phyloP scores from a whole-genome alignment of 2,113 vertebrate genomes.

The Pungitius pungitius region DNA sequence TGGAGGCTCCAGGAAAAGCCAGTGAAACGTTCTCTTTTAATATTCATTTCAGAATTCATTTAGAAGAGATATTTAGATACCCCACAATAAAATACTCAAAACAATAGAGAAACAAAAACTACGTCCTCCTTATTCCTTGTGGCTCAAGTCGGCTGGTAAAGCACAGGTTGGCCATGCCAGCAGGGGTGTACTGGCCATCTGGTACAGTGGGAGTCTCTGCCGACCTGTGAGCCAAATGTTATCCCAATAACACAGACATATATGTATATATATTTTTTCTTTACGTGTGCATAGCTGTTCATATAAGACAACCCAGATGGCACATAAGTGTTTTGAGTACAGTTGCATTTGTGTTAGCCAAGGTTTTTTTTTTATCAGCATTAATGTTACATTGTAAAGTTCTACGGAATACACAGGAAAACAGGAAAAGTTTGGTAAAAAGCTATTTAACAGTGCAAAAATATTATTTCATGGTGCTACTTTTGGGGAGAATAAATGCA shows the following conservation, averaged over 20 bases:
- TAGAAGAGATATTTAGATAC: neutral
- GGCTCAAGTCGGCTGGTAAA: constrained; percentile 32
- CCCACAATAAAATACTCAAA: neutral
- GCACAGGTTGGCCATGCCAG: constrained; percentile 50
- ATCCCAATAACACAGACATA: constrained; percentile 40
- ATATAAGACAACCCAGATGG: constrained; percentile 45
- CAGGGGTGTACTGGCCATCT: constrained; percentile 59
- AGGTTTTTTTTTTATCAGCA: neutral
- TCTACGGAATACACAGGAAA: neutral
- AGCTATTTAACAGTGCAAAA: neutral
- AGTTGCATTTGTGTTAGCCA: neutral
- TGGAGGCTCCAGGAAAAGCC: neutral
- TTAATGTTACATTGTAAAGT: neutral
- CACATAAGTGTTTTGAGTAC: constrained; percentile 11
- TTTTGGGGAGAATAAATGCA: neutral
- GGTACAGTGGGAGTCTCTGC: constrained; percentile 62
- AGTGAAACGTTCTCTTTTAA: neutral
- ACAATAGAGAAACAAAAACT: constrained; percentile 2
- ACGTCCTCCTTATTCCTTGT: constrained; percentile 21
- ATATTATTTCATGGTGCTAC: neutral
- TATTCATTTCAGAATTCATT: neutral
- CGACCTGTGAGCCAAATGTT: constrained; percentile 48
- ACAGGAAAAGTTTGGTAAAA: neutral
- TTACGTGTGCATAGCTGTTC: constrained; percentile 14
- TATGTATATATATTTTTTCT: neutral